Evolutionary conservation across 2,797 vertebrate species (phyloP).

Genomic region (Pseudomugil gertrudae): DNA sequence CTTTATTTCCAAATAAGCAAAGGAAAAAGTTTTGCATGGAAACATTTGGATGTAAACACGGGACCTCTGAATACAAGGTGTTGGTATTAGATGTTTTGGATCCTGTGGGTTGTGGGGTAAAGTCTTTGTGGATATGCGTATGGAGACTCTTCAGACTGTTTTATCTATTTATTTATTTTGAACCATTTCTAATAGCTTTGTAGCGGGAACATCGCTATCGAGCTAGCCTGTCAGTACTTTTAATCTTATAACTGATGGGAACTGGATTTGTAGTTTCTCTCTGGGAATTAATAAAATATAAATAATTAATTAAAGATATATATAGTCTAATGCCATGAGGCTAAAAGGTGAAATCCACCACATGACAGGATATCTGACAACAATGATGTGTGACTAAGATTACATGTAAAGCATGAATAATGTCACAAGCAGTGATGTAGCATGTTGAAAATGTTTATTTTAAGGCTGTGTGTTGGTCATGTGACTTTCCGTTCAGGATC

Average conservation of each 20-base stretch:
- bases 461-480: slow-evolving; percentile 23
- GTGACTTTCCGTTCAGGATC: neutral
- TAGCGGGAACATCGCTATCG: neutral
- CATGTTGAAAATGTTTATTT: slow-evolving; percentile 6
- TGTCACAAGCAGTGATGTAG: slow-evolving; percentile 1
- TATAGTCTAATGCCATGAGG: neutral
- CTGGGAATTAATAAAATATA: too few relatives aligned
- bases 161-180: too few relatives aligned
- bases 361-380: neutral
- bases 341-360: neutral
- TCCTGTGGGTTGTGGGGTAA: neutral
- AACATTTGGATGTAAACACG: too few relatives aligned
- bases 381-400: neutral
- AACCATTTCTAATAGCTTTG: neutral
- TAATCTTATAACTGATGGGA: neutral
- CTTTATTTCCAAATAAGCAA: too few relatives aligned
- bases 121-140: neutral
- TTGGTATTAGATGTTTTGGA: neutral
- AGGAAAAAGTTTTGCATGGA: too few relatives aligned
- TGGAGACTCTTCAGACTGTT: neutral
- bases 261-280: neutral
- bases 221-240: neutral
- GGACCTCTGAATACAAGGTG: neutral
- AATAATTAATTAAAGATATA: too few relatives aligned
- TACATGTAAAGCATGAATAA: neutral